Base-by-base conservation (phyloP, 2,888 invertebrate genomes). In the Lypha dubia region DNA sequence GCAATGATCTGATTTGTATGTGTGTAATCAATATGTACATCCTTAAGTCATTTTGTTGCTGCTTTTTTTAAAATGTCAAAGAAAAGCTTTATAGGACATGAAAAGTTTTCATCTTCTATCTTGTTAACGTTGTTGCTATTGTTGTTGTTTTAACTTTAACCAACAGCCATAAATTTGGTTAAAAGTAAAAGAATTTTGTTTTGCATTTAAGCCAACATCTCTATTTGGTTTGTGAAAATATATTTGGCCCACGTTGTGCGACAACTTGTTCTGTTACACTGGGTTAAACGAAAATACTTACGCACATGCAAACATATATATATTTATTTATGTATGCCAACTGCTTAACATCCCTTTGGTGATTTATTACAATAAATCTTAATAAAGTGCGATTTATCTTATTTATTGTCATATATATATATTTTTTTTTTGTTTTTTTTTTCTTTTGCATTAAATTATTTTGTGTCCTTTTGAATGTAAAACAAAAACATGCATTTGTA, bases 351-450 rank as follows among this genome's bases (percentile, higher is more conserved):
- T 84, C 80, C 80, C 77, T 68, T 81, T 77, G 77, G 84, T 77
- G 77, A 84, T 84, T 80, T 84, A 84, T 84, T 81, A 81, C 58
- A 81, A 81, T 81, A 81, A 81, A 81, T 81, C 84, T 84, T 84
- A 84, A 84, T 84, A 80, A 77, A 77, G 73, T 80, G 49, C 80
- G 76, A 84, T 84, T 84, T 77, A 81, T 84, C 77, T 84, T 84
- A 74, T 84, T 77, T 84, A 70, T 81, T 81, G 80, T 81, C 68
- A 84, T 68, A n/a, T n/a, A n/a, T n/a, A n/a, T n/a, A n/a, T n/a
- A n/a, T n/a, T n/a, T n/a, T n/a, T n/a, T n/a, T n/a, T n/a, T n/a
- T 77, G 68, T 74, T 79, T 65, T 20, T 44, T 63, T 49, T 63
- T 24, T 17, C 7, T 44, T 51, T 24, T 67, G 22, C 38, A 13